Base-by-base conservation (phyloP, 2,888 invertebrate genomes). In the Apotomis betuletana region DNA sequence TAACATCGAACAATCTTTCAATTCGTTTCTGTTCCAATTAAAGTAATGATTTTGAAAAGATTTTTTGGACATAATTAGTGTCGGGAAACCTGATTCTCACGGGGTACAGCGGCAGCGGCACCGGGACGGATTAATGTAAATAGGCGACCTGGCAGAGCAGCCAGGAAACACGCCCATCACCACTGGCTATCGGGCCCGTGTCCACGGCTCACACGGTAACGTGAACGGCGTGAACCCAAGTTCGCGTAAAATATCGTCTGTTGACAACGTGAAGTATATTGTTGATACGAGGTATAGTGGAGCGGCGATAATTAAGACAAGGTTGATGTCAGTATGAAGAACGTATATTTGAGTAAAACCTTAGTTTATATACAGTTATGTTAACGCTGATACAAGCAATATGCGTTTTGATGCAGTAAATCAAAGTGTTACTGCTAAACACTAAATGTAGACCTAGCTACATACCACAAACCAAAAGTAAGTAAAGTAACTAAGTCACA, bases 121-220 rank as follows among this genome's bases (percentile, higher is more conserved):
- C 74, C 84, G 83, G 77, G 81, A 82, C 86, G 84, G 86, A 89
- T 88, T 88, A 88, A 85, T 86, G 90, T 90, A 91, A 91, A 92
- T 87, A 91, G 87, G 85, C 83, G 82, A 77, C 81, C 76, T 78
- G 81, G 75, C 81, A 80, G 74, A 75, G 75, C 77, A 79, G 79
- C 75, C 88, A 87, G 92, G 91, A 92, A 90, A 84, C 86, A 90
- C 83, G 90, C 85, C 83, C 83, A 81, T 82, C 82, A 77, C 80
- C 85, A 81, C 82, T 79, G 81, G 78, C 80, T 78, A 80, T 77
- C 75, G 77, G 74, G 65, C 67, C 15, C n/a, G 86, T 90, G 80
- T 88, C 88, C 92, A 91, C 46, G 15, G 61, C 6, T 10, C 52
- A 3, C 63, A 59, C 52, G 64, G 8, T 12, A 57, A n/a, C 52